Percentiles rank a stretch among this genome's conserved stretches.
These are phyloP conservation scores for Tetranychus truncatus DNA, from an alignment of 2,888 invertebrate species.

Conservation along the genomic window DNA sequence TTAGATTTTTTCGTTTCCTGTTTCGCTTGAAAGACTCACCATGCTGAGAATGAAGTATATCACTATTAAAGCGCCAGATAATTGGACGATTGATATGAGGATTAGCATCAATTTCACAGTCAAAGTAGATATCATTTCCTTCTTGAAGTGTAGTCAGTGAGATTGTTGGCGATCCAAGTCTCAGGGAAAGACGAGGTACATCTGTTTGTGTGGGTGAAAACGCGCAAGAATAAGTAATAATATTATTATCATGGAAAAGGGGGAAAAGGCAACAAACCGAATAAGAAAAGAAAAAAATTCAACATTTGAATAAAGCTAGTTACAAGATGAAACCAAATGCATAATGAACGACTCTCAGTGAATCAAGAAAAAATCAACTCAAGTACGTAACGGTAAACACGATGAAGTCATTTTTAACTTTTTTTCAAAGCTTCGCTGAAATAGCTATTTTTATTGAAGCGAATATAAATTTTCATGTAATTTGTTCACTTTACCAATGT, in stretches of 20 bases:
- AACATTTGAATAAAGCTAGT: background rate
- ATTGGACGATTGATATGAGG: conserved; percentile 18
- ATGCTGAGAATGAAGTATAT: conserved; percentile 20
- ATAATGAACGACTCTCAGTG: background rate
- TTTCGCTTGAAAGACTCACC: conserved; percentile 3
- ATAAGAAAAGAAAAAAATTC: background rate
- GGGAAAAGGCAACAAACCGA: background rate
- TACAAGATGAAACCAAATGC: background rate
- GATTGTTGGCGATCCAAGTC: conserved; percentile 20
- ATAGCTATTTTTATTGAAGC: too few relatives aligned
- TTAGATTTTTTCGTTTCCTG: too few relatives aligned
- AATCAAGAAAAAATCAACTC: too few relatives aligned
- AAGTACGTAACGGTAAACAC: too few relatives aligned
- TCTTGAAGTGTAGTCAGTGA: conserved; percentile 21
- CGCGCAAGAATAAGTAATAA: background rate
- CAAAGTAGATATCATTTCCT: conserved; percentile 23
- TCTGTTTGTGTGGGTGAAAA: conserved; percentile 8
- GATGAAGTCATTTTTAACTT: too few relatives aligned
- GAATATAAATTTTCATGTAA: too few relatives aligned
- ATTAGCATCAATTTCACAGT: conserved; percentile 22
- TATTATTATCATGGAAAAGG: background rate
- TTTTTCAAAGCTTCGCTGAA: too few relatives aligned
- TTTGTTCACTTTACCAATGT: too few relatives aligned
- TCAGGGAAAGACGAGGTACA: conserved; percentile 18
- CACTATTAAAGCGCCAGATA: conserved; percentile 22